These are phyloP conservation scores for Polydrusus cervinus DNA, from an alignment of 2,888 invertebrate species.

Conservation along the genomic window DNA sequence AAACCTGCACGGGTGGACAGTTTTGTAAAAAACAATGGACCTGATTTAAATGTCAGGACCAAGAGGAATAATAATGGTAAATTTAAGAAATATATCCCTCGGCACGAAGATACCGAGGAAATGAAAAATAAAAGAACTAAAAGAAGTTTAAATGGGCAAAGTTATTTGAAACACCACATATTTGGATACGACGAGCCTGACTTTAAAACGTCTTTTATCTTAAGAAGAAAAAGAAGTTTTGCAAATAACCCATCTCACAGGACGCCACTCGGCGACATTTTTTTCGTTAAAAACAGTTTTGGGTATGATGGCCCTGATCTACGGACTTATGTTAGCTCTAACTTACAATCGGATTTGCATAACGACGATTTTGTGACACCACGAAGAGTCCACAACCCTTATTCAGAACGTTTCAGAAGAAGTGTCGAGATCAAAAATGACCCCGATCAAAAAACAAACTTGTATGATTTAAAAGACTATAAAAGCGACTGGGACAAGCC, in stretches of 20 bases:
- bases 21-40: neutral
- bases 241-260: neutral
- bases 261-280: neutral
- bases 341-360: conserved; percentile 1
- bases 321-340: conserved; percentile 14
- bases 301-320: neutral
- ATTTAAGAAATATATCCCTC: neutral
- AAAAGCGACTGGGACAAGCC: conserved; percentile 40
- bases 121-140: neutral
- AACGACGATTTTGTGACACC: conserved; percentile 24
- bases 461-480: conserved; percentile 1
- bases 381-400: neutral
- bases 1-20: neutral
- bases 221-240: neutral
- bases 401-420: neutral
- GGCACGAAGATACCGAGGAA: neutral
- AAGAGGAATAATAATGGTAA: neutral
- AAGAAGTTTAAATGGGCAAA: neutral
- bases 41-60: neutral
- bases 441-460: neutral
- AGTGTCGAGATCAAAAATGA: neutral
- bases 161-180: neutral
- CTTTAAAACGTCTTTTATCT: neutral
- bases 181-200: conserved; percentile 16
- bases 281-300: conserved; percentile 10